A percentile compares a stretch with the other conserved stretches of the same genome.
phyloP scores from a whole-genome alignment of 2,888 invertebrate genomes.

The Zhengitettix transpicula region DNA sequence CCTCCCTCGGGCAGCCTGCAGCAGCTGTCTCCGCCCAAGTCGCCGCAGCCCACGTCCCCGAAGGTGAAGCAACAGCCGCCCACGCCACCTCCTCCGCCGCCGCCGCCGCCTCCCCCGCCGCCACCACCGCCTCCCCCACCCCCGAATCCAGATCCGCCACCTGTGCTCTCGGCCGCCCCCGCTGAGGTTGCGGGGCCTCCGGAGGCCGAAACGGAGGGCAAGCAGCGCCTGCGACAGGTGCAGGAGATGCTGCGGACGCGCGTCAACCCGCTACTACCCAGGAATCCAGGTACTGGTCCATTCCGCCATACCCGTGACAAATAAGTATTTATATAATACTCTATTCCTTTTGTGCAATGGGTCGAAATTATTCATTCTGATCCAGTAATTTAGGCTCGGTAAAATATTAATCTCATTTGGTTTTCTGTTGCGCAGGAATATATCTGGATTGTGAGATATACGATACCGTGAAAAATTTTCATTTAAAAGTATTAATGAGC shows the following conservation, averaged over 20 bases:
- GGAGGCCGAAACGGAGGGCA: constrained; percentile 32
- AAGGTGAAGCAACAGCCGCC: neutral
- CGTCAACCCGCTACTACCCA: neutral
- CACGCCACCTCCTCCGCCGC: neutral
- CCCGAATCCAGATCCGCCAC: neutral
- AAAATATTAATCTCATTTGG: too few species aligned
- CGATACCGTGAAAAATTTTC: too few species aligned
- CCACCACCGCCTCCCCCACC: neutral
- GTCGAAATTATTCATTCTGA: too few species aligned
- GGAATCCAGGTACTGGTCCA: constrained; percentile 3
- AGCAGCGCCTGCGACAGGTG: constrained; percentile 47
- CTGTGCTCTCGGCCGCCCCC: constrained; percentile 24
- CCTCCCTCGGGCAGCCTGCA: constrained; percentile 33
- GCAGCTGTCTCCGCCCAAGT: constrained; percentile 17
- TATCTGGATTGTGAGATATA: too few species aligned
- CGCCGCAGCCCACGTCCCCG: constrained; percentile 17
- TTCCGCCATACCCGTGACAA: neutral
- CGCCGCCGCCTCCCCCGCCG: neutral
- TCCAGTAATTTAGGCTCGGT: too few species aligned
- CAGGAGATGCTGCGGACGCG: constrained; percentile 38
- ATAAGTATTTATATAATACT: too few species aligned
- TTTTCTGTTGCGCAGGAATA: too few species aligned
- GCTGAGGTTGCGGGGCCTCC: constrained; percentile 27
- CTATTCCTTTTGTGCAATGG: too few species aligned
- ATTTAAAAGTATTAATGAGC: too few species aligned